These are phyloP conservation scores for Hypothenemus hampei DNA, from an alignment of 1,140 invertebrate genomes.

Conservation along the genomic window DNA sequence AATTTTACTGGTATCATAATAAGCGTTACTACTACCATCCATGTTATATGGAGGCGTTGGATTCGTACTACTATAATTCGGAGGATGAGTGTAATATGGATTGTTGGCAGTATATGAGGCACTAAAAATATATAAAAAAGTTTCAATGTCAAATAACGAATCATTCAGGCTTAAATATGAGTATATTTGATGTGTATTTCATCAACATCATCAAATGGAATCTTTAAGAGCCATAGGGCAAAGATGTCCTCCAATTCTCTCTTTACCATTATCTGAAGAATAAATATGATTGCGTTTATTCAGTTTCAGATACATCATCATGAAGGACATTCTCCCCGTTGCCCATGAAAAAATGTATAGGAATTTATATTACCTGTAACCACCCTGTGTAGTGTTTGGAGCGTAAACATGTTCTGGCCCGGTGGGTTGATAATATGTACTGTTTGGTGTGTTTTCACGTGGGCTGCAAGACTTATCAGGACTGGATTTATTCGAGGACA, in stretches of 20 bases:
- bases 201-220: too few species aligned
- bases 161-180: too few species aligned
- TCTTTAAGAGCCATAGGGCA: too few species aligned
- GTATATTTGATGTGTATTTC: too few species aligned
- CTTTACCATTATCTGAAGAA: too few species aligned
- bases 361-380: conserved; percentile 6
- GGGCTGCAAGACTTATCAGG: conserved; percentile 68
- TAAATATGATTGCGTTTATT: too few species aligned
- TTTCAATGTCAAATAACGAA: too few species aligned
- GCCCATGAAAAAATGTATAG: not conserved
- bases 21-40: conserved; percentile 29
- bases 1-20: conserved; percentile 39
- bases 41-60: conserved; percentile 35
- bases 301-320: too few species aligned
- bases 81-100: conserved; percentile 38
- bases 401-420: conserved; percentile 58
- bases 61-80: conserved; percentile 41
- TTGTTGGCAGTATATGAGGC: conserved; percentile 34
- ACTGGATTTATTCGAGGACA: conserved; percentile 60
- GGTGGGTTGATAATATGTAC: conserved; percentile 55
- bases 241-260: too few species aligned
- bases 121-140: not conserved
- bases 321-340: too few species aligned
- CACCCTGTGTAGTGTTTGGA: conserved; percentile 37
- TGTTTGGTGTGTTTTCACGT: conserved; percentile 55